These are phyloP conservation scores for Anoplopoma fimbria DNA, from an alignment of 2,113 vertebrate species.

Conservation along the genomic window DNA sequence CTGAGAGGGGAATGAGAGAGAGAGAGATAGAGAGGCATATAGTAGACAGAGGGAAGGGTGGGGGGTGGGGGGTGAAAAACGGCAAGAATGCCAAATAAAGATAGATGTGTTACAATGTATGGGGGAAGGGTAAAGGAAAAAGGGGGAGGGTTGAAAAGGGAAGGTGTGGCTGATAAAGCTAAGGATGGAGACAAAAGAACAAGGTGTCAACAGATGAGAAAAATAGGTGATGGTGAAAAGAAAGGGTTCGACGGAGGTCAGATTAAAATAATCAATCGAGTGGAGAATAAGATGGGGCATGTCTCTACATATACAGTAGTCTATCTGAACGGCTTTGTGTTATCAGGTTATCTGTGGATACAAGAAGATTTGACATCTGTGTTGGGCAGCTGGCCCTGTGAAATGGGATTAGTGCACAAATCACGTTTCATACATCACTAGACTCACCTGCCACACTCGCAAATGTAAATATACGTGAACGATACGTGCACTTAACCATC, in stretches of 20 bases:
- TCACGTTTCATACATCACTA: constrained; percentile 74
- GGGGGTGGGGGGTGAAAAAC: constrained; percentile 39
- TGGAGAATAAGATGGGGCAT: constrained; percentile 19
- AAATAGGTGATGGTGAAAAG: not conserved
- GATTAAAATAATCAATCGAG: constrained; percentile 46
- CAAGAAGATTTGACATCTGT: constrained; percentile 69
- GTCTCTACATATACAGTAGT: constrained; percentile 4
- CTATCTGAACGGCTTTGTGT: not conserved
- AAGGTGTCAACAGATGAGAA: constrained; percentile 4
- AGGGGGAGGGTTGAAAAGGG: constrained; percentile 1
- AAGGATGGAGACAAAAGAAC: constrained; percentile 49
- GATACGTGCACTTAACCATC: not conserved
- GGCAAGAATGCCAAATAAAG: constrained; percentile 44
- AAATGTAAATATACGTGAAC: constrained; percentile 46
- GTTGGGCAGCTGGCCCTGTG: constrained; percentile 58
- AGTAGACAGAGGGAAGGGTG: constrained; percentile 28
- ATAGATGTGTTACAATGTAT: constrained; percentile 57
- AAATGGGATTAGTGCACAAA: constrained; percentile 72
- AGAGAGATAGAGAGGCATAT: constrained; percentile 11
- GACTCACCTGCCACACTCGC: constrained; percentile 73
- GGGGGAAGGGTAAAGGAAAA: constrained; percentile 40
- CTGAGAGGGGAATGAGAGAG: constrained; percentile 41
- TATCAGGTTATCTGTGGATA: constrained; percentile 53
- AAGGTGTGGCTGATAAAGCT: constrained; percentile 54
- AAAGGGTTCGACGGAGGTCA: constrained; percentile 11